Conservation (phyloP, 2,888 invertebrate genomes). For the Drosophila diplacantha region DNA sequence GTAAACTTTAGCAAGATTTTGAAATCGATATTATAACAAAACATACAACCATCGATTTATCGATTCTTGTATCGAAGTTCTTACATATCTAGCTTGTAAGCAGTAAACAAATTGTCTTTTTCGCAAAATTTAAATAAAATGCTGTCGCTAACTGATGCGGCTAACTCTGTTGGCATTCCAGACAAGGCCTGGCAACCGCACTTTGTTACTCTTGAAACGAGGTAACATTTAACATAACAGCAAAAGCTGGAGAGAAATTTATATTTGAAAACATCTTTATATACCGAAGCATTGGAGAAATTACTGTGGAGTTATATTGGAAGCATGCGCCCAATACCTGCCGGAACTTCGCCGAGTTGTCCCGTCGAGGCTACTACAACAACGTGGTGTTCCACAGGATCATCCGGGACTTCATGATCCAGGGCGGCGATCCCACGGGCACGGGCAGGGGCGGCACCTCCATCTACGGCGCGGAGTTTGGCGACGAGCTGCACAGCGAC, state of each 20-base stretch:
- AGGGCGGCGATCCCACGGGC: constrained; percentile 98
- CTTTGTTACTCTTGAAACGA: constrained; percentile 88
- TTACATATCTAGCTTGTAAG: constrained; percentile 2
- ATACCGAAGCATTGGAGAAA: constrained; percentile 89
- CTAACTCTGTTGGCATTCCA: constrained; percentile 81
- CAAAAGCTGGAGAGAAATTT: no score
- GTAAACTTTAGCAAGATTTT: no score
- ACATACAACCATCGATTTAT: not conserved
- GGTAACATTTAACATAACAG: constrained; percentile 78
- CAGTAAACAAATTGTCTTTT: not conserved
- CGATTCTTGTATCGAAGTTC: not conserved
- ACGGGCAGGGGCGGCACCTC: constrained; percentile 97
- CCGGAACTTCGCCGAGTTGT: constrained; percentile 96
- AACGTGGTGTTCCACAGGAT: constrained; percentile 97
- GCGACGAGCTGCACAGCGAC: constrained; percentile 96
- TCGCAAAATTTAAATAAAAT: constrained; percentile 26
- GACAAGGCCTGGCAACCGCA: constrained; percentile 94
- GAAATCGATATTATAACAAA: no score
- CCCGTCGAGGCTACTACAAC: constrained; percentile 96
- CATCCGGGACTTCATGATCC: constrained; percentile 95
- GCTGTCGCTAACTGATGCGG: constrained; percentile 54
- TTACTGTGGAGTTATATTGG: constrained; percentile 97
- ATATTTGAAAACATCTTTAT: no score
- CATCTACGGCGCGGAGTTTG: constrained; percentile 96
- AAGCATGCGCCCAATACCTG: constrained; percentile 98